Conservation (phyloP, 2,113 vertebrate species). For the Pholis gunnellus region DNA sequence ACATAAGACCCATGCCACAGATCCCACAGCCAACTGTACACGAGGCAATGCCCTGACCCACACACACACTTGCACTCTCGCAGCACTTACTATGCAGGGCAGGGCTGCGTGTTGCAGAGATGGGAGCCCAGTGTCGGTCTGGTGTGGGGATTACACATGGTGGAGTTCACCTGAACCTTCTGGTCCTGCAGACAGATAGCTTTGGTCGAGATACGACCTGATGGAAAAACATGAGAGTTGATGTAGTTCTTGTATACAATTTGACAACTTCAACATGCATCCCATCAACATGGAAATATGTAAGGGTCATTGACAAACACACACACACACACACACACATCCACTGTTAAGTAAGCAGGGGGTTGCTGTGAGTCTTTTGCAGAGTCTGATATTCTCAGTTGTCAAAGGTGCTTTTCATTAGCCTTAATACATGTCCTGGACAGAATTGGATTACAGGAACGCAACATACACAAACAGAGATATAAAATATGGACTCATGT, state of each 20-base stretch:
- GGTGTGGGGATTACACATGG: constrained; percentile 86
- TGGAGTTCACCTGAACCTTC: constrained; percentile 89
- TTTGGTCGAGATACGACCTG: constrained; percentile 92
- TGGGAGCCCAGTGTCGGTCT: constrained; percentile 88
- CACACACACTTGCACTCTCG: constrained; percentile 20
- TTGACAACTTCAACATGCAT: not conserved
- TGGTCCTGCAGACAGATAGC: constrained; percentile 93
- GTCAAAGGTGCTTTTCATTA: constrained; percentile 71
- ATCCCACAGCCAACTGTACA: constrained; percentile 45
- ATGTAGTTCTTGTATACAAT: not conserved
- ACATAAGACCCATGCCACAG: constrained; percentile 55
- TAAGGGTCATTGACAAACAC: constrained; percentile 3
- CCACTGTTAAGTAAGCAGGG: constrained; percentile 42
- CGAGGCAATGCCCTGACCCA: constrained; percentile 24
- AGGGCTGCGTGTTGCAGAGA: constrained; percentile 92
- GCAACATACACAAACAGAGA: not conserved
- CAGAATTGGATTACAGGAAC: not conserved
- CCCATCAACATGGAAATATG: not conserved
- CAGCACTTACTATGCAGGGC: constrained; percentile 92
- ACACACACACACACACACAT: constrained; percentile 17
- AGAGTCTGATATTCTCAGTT: constrained; percentile 50
- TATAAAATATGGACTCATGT: not conserved
- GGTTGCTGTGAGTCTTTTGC: constrained; percentile 8
- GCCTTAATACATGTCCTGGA: constrained; percentile 32
- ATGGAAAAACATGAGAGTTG: not conserved